Conservation (phyloP, 2,797 vertebrate species). For the Diglossa cyanea region DNA sequence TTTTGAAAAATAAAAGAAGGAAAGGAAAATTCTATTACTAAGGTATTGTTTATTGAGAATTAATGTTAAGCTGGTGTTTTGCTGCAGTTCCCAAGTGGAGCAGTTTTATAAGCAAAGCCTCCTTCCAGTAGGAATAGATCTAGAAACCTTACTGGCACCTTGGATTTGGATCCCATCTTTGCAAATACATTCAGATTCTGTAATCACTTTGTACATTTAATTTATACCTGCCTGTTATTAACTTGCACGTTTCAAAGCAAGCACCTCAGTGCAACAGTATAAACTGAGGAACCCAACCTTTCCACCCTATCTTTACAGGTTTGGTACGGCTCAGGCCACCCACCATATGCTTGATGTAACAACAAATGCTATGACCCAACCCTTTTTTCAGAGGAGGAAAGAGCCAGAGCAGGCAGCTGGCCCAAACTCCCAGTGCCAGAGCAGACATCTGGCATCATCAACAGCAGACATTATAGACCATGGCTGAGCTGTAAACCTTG, state of each 20-base stretch:
- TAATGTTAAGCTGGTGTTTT: background rate
- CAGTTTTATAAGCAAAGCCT: background rate
- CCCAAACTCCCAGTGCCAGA: background rate
- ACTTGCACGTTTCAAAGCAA: background rate
- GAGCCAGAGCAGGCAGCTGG: background rate
- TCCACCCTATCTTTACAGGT: background rate
- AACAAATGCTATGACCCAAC: background rate
- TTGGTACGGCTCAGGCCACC: background rate
- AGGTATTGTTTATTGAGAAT: background rate
- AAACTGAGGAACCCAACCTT: background rate
- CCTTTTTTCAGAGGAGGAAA: background rate
- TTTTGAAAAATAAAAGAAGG: background rate
- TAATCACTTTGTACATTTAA: fast-evolving
- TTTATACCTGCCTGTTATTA: background rate
- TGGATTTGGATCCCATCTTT: background rate
- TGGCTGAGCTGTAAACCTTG: background rate
- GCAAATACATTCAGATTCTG: background rate
- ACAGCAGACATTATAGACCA: background rate
- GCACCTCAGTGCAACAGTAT: background rate
- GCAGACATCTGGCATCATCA: background rate
- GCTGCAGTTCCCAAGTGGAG: background rate
- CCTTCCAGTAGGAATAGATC: background rate
- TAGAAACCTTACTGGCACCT: background rate
- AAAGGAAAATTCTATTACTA: background rate
- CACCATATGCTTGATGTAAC: background rate